phyloP scores from a whole-genome alignment of 2,797 vertebrate species.

The Protosalanx chinensis region DNA sequence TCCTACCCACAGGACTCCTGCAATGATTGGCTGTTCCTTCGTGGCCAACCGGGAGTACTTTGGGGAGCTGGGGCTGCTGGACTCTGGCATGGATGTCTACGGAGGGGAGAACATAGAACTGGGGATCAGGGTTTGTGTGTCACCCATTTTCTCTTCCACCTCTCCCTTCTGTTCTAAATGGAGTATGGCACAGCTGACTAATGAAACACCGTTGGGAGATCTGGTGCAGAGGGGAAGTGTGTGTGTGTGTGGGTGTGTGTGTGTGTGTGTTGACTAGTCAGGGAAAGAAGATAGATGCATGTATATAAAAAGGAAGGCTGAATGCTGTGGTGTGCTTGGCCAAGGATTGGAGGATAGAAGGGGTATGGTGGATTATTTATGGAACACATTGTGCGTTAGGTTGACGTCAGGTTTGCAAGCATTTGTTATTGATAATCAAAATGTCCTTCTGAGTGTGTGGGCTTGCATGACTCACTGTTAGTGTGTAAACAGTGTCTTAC shows the following conservation, averaged over 20 bases:
- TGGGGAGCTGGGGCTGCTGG: slow-evolving; percentile 89
- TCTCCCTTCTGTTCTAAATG: slow-evolving; percentile 42
- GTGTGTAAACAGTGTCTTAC: background rate
- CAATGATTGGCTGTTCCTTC: slow-evolving; percentile 98
- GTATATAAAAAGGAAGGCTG: background rate
- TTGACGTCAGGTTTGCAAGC: background rate
- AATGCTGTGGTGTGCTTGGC: background rate
- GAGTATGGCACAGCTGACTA: slow-evolving; percentile 54
- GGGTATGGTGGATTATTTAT: background rate
- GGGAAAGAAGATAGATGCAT: background rate
- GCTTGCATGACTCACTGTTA: background rate
- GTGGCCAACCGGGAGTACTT: slow-evolving; percentile 92
- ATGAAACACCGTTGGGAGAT: slow-evolving; percentile 50
- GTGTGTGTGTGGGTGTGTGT: background rate
- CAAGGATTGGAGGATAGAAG: slow-evolving; percentile 1
- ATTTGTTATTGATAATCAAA: background rate
- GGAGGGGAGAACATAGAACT: slow-evolving; percentile 99
- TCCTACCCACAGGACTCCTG: slow-evolving; percentile 80
- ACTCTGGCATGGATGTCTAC: slow-evolving; percentile 96
- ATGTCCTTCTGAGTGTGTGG: background rate
- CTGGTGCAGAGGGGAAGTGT: slow-evolving; percentile 44
- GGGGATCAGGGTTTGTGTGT: slow-evolving; percentile 91
- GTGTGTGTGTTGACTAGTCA: background rate
- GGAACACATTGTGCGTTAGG: background rate
- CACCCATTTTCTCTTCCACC: slow-evolving; percentile 43